phyloP scores from a whole-genome alignment of 2,113 vertebrate genomes.

The Martes martes region DNA sequence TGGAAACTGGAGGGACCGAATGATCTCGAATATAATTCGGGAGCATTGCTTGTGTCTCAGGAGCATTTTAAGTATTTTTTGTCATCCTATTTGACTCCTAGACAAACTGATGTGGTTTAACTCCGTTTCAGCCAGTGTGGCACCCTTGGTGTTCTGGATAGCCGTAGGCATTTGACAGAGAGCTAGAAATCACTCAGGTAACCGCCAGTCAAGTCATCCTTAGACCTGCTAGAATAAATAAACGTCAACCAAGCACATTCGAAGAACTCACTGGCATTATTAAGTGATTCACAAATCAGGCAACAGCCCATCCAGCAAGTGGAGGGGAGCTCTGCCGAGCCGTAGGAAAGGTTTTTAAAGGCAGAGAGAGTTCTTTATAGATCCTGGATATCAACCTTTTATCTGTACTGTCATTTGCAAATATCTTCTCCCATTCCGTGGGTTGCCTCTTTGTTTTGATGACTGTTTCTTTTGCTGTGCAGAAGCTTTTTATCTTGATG shows the following conservation, averaged over 20 bases:
- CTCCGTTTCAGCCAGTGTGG: neutral
- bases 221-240: neutral
- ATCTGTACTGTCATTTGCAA: too few species aligned
- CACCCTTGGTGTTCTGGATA: neutral
- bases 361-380: neutral
- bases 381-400: too few species aligned
- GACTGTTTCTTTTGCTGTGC: too few species aligned
- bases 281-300: neutral
- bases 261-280: neutral
- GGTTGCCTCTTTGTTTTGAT: too few species aligned
- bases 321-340: neutral
- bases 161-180: neutral
- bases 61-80: neutral
- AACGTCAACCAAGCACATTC: neutral
- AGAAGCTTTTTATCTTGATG: too few species aligned
- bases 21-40: neutral
- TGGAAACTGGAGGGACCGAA: neutral
- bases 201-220: neutral
- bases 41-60: neutral
- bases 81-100: neutral
- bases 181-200: neutral
- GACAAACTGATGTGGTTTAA: neutral
- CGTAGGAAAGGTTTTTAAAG: neutral
- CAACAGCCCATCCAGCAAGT: neutral
- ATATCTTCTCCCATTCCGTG: too few species aligned